These are phyloP conservation scores for Diorhabda elongata DNA, from an alignment of 1,140 invertebrate genomes.

Conservation along the genomic window DNA sequence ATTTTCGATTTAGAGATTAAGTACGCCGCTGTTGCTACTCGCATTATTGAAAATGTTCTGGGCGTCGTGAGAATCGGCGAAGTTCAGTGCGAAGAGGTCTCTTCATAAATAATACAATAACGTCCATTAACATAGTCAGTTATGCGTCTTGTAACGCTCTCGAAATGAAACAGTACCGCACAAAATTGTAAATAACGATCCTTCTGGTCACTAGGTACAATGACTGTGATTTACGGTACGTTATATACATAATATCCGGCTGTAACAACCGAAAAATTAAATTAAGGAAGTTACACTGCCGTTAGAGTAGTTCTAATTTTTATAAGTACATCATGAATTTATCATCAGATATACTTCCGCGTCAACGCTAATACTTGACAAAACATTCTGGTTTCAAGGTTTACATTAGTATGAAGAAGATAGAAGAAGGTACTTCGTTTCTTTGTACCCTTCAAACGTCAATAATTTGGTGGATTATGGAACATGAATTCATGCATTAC, in stretches of 20 bases:
- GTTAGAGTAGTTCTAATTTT: no score
- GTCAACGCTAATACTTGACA: no score
- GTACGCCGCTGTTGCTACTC: not conserved
- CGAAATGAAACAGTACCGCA: not conserved
- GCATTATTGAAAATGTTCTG: not conserved
- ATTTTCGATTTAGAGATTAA: no score
- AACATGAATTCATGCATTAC: no score
- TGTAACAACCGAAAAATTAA: not conserved
- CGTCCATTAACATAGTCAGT: not conserved
- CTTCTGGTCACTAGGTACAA: not conserved
- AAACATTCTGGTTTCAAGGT: no score
- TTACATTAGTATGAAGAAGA: no score
- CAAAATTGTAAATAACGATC: not conserved
- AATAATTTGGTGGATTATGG: no score
- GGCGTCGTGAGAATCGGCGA: not conserved
- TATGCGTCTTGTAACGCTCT: not conserved
- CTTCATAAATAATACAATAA: conserved; percentile 1
- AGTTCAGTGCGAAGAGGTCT: not conserved
- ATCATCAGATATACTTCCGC: no score
- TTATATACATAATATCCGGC: not conserved
- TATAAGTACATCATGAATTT: no score
- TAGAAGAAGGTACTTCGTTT: no score
- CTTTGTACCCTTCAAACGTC: no score
- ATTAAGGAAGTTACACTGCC: not conserved
- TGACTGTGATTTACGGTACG: not conserved